Conservation (phyloP, 2,797 vertebrate genomes). For the Gouania willdenowi region DNA sequence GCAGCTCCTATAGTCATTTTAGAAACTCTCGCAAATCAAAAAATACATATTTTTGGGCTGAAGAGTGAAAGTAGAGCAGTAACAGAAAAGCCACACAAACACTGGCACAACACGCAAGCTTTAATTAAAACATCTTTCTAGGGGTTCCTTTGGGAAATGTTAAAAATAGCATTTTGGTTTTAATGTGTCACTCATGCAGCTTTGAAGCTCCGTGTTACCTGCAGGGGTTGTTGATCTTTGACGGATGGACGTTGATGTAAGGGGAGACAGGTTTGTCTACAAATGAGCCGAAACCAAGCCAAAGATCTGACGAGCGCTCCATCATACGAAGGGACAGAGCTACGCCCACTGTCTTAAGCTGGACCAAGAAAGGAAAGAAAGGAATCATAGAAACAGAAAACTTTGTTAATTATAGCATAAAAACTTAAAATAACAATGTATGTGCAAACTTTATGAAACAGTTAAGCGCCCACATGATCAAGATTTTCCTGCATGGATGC, state of each 20-base stretch:
- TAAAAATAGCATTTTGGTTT: too few species aligned
- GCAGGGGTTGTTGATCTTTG: constrained; percentile 94
- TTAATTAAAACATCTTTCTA: too few species aligned
- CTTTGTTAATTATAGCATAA: too few species aligned
- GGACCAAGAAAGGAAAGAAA: not conserved
- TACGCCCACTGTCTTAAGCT: constrained; percentile 88
- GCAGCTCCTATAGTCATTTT: too few species aligned
- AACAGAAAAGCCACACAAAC: too few species aligned
- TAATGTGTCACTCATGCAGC: not conserved
- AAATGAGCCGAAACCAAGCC: constrained; percentile 94
- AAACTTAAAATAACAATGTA: too few species aligned
- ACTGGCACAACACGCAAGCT: too few species aligned
- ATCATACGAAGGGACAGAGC: constrained; percentile 90
- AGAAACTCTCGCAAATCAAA: too few species aligned
- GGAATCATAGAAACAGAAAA: too few species aligned
- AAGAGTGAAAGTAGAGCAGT: too few species aligned
- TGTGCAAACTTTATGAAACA: not conserved
- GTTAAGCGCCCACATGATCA: constrained; percentile 70
- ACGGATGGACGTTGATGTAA: constrained; percentile 92
- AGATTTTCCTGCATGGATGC: constrained; percentile 96
- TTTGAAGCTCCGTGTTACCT: constrained; percentile 69
- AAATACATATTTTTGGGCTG: too few species aligned
- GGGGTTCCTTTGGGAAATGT: too few species aligned
- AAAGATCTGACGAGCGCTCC: constrained; percentile 87
- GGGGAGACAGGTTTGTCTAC: constrained; percentile 98